Evolutionary conservation across 2,797 vertebrate genomes (phyloP), one percentile per base, ranked within the genome.

Genomic region (Pempheris klunzingeri): DNA sequence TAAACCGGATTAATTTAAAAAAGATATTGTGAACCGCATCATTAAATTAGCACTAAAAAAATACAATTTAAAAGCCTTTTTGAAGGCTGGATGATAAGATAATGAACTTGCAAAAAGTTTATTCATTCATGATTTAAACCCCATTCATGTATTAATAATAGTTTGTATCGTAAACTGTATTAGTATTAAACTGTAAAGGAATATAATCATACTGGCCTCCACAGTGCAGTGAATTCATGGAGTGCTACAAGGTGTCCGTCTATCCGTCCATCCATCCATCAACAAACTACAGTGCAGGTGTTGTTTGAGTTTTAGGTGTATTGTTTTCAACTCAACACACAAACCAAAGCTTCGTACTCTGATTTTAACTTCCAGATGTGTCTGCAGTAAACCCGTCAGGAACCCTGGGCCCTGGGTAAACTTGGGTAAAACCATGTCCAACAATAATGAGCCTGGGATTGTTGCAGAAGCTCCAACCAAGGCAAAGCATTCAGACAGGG

Each of bases 271-370:
- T n/a, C n/a, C n/a, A n/a, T n/a, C n/a, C n/a, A n/a, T n/a, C n/a
- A n/a, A n/a, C 13, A 20, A 34, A 20, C 28, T 32, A 47, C 44
- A 39, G 38, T 39, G 38, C 38, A 39, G 38, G 8, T 4, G 43
- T 10, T 46, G 18, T 46, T 46, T 10, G 43, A 46, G 20, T n/a
- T 46, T 34, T 44, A 30, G 39, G 26, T n/a, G 39, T 30, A 20
- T 39, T 34, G 39, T 32, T 69, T 57, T 57, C 13, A 53, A 30
- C 36, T 41, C 34, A n/a, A 53, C 30, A 38, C 47, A 69, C 3
- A 18, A 67, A 43, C 24, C 7, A 50, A 46, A 57, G 30, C 41
- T 57, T 57, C 53, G 36, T 4, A 34, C 28, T 68, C 52, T 12
- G 14, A 46, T 34, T 43, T 7, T n/a, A n/a, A n/a, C n/a, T n/a